These are phyloP conservation scores for Leptinotarsa tumamoca DNA, from an alignment of 2,888 invertebrate genomes.

Conservation along the genomic window DNA sequence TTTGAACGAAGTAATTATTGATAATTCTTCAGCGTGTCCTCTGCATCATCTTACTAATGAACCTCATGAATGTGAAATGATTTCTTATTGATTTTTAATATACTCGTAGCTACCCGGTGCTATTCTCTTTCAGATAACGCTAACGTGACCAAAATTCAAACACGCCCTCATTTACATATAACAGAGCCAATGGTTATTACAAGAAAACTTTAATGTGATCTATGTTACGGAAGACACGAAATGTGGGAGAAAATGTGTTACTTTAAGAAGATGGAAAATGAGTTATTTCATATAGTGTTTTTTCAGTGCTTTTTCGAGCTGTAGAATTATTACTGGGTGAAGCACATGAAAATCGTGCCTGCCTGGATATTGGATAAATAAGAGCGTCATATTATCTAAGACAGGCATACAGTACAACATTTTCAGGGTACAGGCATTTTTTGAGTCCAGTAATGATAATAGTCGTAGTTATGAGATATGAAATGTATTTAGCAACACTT, in stretches of 20 bases:
- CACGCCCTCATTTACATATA: not conserved
- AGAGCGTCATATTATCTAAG: no score
- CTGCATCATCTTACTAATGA: not conserved
- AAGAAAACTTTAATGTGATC: not conserved
- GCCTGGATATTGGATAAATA: no score
- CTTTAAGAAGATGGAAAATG: not conserved
- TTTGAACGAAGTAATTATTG: no score
- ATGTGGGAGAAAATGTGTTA: not conserved
- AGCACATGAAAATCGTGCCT: not conserved
- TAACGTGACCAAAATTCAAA: conserved; percentile 5
- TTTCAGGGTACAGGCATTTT: no score
- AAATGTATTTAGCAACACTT: no score
- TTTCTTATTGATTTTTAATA: not conserved
- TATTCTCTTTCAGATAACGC: not conserved
- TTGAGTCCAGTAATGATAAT: no score
- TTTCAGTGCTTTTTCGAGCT: not conserved
- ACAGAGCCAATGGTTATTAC: not conserved
- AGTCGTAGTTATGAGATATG: no score
- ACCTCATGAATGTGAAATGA: not conserved
- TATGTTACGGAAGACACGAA: not conserved
- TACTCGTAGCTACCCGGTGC: not conserved
- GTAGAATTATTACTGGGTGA: not conserved
- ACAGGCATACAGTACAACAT: no score
- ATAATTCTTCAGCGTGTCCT: no score
- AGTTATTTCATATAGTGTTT: not conserved